Conservation (phyloP, 2,888 invertebrate genomes). For the Cataglyphis cursor region DNA sequence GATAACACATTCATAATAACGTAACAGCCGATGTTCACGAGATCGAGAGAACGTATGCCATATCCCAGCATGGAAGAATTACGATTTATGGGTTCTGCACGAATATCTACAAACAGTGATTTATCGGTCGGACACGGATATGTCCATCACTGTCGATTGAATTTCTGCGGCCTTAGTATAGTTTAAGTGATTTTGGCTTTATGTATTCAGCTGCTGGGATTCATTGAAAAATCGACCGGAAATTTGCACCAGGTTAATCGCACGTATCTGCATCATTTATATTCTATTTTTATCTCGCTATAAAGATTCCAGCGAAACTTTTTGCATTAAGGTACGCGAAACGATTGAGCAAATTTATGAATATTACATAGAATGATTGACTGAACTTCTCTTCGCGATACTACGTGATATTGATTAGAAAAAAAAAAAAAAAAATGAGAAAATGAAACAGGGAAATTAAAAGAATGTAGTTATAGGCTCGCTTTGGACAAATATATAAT, state of each 20-base stretch:
- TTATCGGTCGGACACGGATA: constrained; percentile 29
- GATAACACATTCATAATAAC: constrained; percentile 24
- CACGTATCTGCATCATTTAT: constrained; percentile 28
- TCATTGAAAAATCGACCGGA: constrained; percentile 51
- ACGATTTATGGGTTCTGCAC: constrained; percentile 43
- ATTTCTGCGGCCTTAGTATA: constrained; percentile 27
- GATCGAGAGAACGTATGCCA: constrained; percentile 31
- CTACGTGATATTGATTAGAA: constrained; percentile 52
- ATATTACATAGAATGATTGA: constrained; percentile 51
- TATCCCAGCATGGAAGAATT: constrained; percentile 34
- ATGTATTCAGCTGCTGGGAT: constrained; percentile 56
- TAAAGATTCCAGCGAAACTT: constrained; percentile 66
- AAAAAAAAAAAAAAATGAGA: not conserved
- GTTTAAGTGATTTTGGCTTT: constrained; percentile 52
- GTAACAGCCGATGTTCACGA: constrained; percentile 5
- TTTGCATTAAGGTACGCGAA: constrained; percentile 68
- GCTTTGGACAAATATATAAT: not conserved
- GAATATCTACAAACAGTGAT: constrained; percentile 41
- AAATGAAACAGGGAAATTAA: not conserved
- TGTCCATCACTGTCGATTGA: constrained; percentile 33
- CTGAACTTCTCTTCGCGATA: constrained; percentile 30
- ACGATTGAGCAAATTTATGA: constrained; percentile 60
- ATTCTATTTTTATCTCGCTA: constrained; percentile 50
- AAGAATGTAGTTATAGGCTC: not conserved
- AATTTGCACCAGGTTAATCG: constrained; percentile 56